Percentiles rank a stretch among this genome's conserved stretches.
These are phyloP conservation scores for Psylliodes chrysocephalus DNA, from an alignment of 2,888 invertebrate genomes.

Conservation along the genomic window DNA sequence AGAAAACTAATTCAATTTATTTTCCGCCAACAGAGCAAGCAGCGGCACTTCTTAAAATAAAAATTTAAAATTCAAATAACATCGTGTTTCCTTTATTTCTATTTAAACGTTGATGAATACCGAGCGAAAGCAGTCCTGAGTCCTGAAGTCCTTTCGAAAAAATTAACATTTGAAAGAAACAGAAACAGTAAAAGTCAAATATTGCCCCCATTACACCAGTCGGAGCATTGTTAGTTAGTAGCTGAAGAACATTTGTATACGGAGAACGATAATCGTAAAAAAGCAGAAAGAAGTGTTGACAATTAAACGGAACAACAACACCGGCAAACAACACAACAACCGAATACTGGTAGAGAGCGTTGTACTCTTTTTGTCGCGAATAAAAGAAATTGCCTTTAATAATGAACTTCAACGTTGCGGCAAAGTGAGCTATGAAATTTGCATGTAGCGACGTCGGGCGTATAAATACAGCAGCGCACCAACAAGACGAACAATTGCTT, in stretches of 20 bases:
- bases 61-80: slow-evolving; percentile 5
- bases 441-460: slow-evolving; percentile 54
- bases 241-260: slow-evolving; percentile 60
- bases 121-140: not conserved
- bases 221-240: slow-evolving; percentile 57
- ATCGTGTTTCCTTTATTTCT: not conserved
- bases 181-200: slow-evolving; percentile 5
- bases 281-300: slow-evolving; percentile 60
- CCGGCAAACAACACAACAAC: too few species aligned
- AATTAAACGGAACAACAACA: slow-evolving; percentile 61
- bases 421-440: slow-evolving; percentile 55
- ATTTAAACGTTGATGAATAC: slow-evolving; percentile 2
- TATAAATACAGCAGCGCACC: not conserved
- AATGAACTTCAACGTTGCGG: slow-evolving; percentile 53
- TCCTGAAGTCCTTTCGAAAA: not conserved
- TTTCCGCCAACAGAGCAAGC: not conserved
- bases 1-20: too few species aligned
- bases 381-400: slow-evolving; percentile 61
- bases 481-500: too few species aligned
- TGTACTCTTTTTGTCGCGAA: slow-evolving; percentile 57
- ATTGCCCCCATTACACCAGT: not conserved
- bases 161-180: slow-evolving; percentile 6
- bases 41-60: not conserved
- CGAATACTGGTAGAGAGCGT: slow-evolving; percentile 48
- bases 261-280: slow-evolving; percentile 56